A percentile compares a stretch with the other conserved stretches of the same genome.
phyloP scores from a whole-genome alignment of 1,140 invertebrate species.

The Drosophila sp. region DNA sequence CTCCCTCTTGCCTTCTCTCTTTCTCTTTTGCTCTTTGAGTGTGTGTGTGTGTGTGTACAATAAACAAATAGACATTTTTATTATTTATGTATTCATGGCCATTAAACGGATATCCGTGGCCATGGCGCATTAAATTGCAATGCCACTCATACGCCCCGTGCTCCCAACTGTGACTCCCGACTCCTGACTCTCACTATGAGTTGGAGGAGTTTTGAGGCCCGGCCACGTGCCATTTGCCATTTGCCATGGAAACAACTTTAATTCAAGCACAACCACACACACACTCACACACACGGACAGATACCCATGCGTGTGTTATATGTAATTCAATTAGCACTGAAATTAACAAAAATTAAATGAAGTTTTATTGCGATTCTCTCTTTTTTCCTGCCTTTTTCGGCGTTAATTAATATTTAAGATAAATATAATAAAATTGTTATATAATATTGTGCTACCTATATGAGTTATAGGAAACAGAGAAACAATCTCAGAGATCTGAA shows the following conservation, averaged over 20 bases:
- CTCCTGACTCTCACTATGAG: neutral
- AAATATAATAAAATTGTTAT: slow-evolving; percentile 9
- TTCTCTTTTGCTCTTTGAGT: slow-evolving; percentile 20
- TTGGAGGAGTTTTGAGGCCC: neutral
- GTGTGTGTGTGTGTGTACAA: slow-evolving; percentile 52
- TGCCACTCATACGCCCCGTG: slow-evolving; percentile 1
- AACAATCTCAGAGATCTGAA: no score
- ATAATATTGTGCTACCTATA: neutral
- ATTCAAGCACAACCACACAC: slow-evolving; percentile 30
- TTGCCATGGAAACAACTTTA: slow-evolving; percentile 37
- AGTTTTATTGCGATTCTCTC: neutral
- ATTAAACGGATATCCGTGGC: slow-evolving; percentile 79
- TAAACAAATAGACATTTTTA: slow-evolving; percentile 80
- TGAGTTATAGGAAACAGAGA: no score
- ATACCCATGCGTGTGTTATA: neutral
- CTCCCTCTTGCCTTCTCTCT: neutral
- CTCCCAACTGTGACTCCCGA: neutral
- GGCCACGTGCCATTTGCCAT: slow-evolving; percentile 20
- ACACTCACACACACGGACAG: neutral
- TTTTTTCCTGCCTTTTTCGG: neutral
- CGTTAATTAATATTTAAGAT: slow-evolving; percentile 14
- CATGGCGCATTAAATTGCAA: slow-evolving; percentile 77
- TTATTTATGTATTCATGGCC: slow-evolving; percentile 80
- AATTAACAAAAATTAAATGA: slow-evolving; percentile 47
- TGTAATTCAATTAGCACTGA: slow-evolving; percentile 40